A percentile compares a stretch with the other conserved stretches of the same genome.
phyloP scores from a whole-genome alignment of 1,140 invertebrate species.

The Listronotus oregonensis region DNA sequence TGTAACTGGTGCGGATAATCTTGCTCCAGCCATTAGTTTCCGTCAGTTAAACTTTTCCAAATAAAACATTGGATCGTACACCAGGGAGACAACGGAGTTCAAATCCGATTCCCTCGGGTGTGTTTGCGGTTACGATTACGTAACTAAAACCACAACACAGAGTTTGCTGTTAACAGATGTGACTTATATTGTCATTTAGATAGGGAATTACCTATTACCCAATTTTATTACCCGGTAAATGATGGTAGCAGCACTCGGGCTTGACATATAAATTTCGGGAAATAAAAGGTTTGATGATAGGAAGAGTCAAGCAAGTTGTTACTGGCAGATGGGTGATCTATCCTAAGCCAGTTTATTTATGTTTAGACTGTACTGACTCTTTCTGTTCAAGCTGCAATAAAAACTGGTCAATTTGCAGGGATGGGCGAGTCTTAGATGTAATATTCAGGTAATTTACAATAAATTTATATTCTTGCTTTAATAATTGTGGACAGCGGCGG shows the following conservation, averaged over 20 bases:
- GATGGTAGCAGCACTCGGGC: constrained; percentile 9
- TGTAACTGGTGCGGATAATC: constrained; percentile 6
- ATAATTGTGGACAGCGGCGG: too few species aligned
- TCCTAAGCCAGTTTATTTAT: too few species aligned
- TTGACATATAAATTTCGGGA: constrained; percentile 21
- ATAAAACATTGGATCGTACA: constrained; percentile 22
- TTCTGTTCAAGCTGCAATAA: too few species aligned
- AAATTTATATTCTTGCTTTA: too few species aligned
- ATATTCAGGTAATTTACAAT: too few species aligned
- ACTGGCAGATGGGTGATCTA: constrained; percentile 6
- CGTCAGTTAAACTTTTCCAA: constrained; percentile 26
- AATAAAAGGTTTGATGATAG: constrained; percentile 6
- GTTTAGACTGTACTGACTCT: too few species aligned
- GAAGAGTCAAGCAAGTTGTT: background rate
- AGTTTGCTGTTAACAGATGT: constrained; percentile 33
- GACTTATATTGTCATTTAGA: constrained; percentile 32
- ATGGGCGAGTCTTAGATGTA: too few species aligned
- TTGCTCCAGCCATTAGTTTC: constrained; percentile 14
- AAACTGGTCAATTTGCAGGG: too few species aligned
- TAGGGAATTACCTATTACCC: constrained; percentile 25
- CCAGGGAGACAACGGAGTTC: constrained; percentile 18
- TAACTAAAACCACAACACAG: constrained; percentile 14
- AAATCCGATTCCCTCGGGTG: constrained; percentile 21
- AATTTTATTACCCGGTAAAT: constrained; percentile 38
- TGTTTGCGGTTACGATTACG: constrained; percentile 33